These are phyloP conservation scores for Apamea sordens DNA, from an alignment of 2,888 invertebrate species.

Conservation along the genomic window DNA sequence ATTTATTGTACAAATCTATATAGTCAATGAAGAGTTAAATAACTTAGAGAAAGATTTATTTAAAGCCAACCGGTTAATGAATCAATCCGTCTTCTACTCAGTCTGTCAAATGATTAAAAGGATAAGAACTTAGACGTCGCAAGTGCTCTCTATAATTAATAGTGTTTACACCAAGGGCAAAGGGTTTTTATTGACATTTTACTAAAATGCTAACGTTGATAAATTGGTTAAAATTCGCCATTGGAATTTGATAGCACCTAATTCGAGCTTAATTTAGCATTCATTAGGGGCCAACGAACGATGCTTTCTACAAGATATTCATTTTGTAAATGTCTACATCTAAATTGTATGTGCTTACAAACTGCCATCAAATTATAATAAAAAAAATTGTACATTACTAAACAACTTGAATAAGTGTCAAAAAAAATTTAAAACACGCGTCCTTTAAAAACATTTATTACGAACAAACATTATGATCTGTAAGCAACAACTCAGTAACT, in stretches of 20 bases:
- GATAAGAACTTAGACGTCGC: background rate
- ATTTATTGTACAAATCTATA: too few species aligned
- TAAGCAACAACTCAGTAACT: background rate
- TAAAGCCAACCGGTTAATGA: background rate
- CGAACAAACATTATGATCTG: background rate
- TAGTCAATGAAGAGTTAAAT: background rate
- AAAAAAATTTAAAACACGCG: too few species aligned
- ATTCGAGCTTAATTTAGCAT: background rate
- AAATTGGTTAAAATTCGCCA: background rate
- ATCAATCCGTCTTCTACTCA: slow-evolving; percentile 8
- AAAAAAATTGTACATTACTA: background rate
- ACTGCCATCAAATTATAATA: background rate
- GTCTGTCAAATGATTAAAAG: slow-evolving; percentile 8
- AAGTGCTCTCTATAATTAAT: background rate
- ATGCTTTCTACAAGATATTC: background rate
- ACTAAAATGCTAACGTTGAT: background rate
- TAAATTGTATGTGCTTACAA: background rate
- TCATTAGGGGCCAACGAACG: background rate
- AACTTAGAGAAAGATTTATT: slow-evolving; percentile 2
- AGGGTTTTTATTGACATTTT: background rate
- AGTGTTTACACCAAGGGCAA: background rate
- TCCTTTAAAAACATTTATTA: background rate
- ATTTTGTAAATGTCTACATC: background rate
- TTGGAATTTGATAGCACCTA: background rate
- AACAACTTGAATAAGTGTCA: background rate